Evolutionary conservation across 2,797 vertebrate species (phyloP).

Genomic region (Phyllotis vaccarum): DNA sequence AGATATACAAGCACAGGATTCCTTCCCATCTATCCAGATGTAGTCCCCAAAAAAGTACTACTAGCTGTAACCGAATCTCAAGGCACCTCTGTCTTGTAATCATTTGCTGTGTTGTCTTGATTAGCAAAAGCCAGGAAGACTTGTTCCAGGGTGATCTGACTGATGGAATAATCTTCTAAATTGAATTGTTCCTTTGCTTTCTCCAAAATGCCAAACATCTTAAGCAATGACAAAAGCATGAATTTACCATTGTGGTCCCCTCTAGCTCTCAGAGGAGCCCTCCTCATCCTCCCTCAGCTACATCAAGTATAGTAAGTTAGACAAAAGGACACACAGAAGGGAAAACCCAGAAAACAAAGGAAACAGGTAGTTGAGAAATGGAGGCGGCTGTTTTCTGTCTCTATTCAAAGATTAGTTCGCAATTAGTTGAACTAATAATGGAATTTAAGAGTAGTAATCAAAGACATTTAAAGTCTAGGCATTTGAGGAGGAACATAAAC

Average conservation of each 20-base stretch:
- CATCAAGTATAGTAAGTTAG: background rate
- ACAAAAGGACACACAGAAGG: background rate
- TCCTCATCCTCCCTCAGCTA: background rate
- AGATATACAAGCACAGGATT: background rate
- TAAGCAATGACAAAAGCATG: constrained; percentile 41
- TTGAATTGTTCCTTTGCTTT: constrained; percentile 52
- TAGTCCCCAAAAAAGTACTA: background rate
- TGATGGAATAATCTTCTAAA: constrained; percentile 74
- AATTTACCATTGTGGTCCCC: background rate
- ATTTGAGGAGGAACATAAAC: background rate
- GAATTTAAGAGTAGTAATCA: background rate
- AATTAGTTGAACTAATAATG: background rate
- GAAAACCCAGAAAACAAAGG: background rate
- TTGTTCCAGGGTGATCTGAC: constrained; percentile 72
- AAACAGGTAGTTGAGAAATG: background rate
- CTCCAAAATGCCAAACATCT: constrained; percentile 76
- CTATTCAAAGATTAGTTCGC: background rate
- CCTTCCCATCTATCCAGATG: background rate
- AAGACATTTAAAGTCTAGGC: background rate
- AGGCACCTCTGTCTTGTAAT: background rate
- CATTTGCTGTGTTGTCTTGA: background rate
- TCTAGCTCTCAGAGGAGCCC: background rate
- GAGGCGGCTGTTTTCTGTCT: background rate
- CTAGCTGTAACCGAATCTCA: constrained; percentile 1
- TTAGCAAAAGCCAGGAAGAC: constrained; percentile 67